Evolutionary conservation across 2,797 vertebrate species (phyloP), one percentile per base, ranked within the genome.

Genomic region (Darevskia nairensis): DNA sequence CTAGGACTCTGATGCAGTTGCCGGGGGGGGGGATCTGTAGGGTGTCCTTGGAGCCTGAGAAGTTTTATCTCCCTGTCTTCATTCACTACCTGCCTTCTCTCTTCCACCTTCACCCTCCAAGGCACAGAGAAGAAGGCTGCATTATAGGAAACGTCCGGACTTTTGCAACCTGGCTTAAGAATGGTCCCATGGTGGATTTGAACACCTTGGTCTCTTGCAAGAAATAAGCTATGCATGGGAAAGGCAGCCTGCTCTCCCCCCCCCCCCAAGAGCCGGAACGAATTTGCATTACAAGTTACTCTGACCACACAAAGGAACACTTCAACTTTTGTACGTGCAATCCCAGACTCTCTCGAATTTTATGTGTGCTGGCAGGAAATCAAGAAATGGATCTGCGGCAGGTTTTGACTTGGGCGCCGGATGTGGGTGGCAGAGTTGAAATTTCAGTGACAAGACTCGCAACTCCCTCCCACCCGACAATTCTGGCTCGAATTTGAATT

Each of bases 171-270:
- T 77, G 72, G 75, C 46, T 41, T 23, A 25, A 27, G 44, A 19
- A 44, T 7, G 19, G 7, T 27, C 59, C 46, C 3, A 2, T 35
- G 25, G n/a, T 23, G 55, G 61, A 75, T 8, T 39, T 5, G 35
- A 46, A 41, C 3, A 15, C 59, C 55, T 81, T 25, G 29, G 59
- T 69, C 32, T 19, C 44, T 86, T 17, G 41, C 78, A 68, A 85
- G 32, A 44, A 81, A 89, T 55, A 75, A 85, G 79, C 83, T 80
- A 41, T 76, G 35, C 78, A 39, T 17, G 13, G 66, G 46, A 72
- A 25, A 39, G 68, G 35, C 84, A 69, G 29, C 41, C 23, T 46
- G 17, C 55, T 32, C 50, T 80, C 41, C 72, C 39, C 15, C 17
- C 55, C 32, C 10, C 39, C 39, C 4, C 3, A 55, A 9, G n/a